Evolutionary conservation across 1,140 invertebrate species (phyloP).

Genomic region (Orius insidiosus): DNA sequence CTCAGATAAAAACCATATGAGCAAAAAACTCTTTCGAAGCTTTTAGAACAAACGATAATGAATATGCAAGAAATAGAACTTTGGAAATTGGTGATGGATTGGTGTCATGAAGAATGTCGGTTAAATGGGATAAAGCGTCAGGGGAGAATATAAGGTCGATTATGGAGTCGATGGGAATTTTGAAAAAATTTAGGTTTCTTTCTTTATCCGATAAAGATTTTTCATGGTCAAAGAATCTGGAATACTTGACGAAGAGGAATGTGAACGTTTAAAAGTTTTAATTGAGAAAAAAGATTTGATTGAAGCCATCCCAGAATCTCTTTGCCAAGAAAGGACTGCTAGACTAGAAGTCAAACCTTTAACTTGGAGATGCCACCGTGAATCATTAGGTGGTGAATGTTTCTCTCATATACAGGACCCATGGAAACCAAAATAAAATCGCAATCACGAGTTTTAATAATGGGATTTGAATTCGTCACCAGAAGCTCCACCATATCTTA

Average conservation of each 20-base stretch:
- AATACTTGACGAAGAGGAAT: conserved; percentile 15
- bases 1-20: conserved; percentile 10
- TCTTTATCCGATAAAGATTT: conserved; percentile 13
- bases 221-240: conserved; percentile 8
- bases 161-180: conserved; percentile 13
- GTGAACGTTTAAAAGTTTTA: conserved; percentile 3
- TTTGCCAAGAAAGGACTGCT: neutral
- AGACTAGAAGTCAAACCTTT: conserved; percentile 6
- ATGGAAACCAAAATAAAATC: conserved; percentile 9
- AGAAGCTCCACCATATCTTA: conserved; percentile 10
- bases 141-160: conserved; percentile 9
- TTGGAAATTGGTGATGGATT: conserved; percentile 15
- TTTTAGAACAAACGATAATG: conserved; percentile 17
- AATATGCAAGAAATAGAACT: conserved; percentile 20
- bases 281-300: neutral
- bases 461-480: conserved; percentile 17
- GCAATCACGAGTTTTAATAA: conserved; percentile 11
- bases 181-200: conserved; percentile 18
- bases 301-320: conserved; percentile 1
- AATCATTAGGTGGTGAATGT: conserved; percentile 8
- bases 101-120: conserved; percentile 16
- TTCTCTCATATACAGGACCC: conserved; percentile 11
- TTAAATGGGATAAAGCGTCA: conserved; percentile 4
- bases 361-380: conserved; percentile 10
- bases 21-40: conserved; percentile 10